phyloP scores from a whole-genome alignment of 37 sponge, comb jelly and placozoan species.

The Ephydatia muelleri region DNA sequence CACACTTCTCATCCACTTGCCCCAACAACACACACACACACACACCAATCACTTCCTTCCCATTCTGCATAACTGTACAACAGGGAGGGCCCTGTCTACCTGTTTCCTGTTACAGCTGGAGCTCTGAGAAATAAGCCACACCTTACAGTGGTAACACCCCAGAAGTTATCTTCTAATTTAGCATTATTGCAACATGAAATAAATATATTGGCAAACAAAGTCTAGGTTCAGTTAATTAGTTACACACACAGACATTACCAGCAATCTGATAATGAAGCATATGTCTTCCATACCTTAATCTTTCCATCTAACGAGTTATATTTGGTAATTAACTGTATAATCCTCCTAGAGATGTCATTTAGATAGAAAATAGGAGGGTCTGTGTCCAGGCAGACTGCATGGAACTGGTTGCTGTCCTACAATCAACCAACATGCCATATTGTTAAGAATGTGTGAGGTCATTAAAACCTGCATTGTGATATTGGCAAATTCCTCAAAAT shows the following conservation, averaged over 20 bases:
- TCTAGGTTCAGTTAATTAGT: no score
- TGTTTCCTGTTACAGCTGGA: no score
- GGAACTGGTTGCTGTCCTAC: conserved; percentile 99
- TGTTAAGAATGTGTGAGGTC: not conserved
- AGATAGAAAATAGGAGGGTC: conserved; percentile 96
- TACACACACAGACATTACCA: no score
- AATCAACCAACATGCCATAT: not conserved
- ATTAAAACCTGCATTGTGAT: conserved; percentile 83
- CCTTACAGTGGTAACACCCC: no score
- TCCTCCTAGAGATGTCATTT: conserved; percentile 77
- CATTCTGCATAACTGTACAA: no score
- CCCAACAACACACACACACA: not conserved
- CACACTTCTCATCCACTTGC: not conserved
- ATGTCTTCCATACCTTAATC: conserved; percentile 46
- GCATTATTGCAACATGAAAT: no score
- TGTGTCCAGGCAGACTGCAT: conserved; percentile 95
- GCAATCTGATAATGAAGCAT: not conserved
- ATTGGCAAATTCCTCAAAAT: conserved; percentile 80
- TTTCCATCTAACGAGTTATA: conserved; percentile 74
- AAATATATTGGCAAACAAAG: no score
- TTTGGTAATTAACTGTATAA: conserved; percentile 80
- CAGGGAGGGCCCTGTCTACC: no score
- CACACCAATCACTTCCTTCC: not conserved
- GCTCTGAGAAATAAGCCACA: no score
- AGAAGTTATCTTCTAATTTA: no score